These are phyloP conservation scores for Zele albiditarsus DNA, from an alignment of 2,888 invertebrate genomes.

Conservation along the genomic window DNA sequence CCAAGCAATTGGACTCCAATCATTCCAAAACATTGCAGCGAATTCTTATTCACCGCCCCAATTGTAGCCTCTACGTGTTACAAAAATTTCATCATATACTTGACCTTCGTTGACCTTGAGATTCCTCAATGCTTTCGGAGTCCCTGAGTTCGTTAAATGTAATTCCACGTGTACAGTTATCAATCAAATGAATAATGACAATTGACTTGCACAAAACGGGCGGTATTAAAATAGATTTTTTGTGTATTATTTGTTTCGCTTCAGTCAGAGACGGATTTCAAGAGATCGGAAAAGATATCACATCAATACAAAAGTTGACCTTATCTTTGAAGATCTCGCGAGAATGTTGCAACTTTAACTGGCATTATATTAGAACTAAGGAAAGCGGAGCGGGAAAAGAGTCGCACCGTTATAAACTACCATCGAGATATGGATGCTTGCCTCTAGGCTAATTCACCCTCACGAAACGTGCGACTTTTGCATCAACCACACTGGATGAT, in stretches of 20 bases:
- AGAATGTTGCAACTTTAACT: constrained; percentile 46
- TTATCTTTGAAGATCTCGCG: constrained; percentile 27
- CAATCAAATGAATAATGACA: too few species aligned
- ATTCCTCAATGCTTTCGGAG: too few species aligned
- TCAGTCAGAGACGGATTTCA: background rate
- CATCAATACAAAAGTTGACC: constrained; percentile 27
- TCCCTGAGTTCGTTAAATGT: too few species aligned
- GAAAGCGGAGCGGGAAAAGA: background rate
- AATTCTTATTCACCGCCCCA: too few species aligned
- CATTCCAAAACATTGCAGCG: too few species aligned
- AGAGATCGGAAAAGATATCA: background rate
- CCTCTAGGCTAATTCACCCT: constrained; percentile 41
- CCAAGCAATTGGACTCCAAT: too few species aligned
- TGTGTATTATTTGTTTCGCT: background rate
- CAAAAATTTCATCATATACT: too few species aligned
- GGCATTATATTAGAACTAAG: background rate
- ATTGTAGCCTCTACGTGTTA: too few species aligned
- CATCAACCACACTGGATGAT: constrained; percentile 53
- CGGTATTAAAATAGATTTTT: too few species aligned
- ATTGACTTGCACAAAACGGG: too few species aligned
- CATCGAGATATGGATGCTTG: constrained; percentile 38
- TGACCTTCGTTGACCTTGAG: too few species aligned
- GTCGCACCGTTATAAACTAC: constrained; percentile 28
- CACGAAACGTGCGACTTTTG: constrained; percentile 50
- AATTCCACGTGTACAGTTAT: too few species aligned